phyloP scores from a whole-genome alignment of 2,888 invertebrate species.

The Lacanobia wlatinum region DNA sequence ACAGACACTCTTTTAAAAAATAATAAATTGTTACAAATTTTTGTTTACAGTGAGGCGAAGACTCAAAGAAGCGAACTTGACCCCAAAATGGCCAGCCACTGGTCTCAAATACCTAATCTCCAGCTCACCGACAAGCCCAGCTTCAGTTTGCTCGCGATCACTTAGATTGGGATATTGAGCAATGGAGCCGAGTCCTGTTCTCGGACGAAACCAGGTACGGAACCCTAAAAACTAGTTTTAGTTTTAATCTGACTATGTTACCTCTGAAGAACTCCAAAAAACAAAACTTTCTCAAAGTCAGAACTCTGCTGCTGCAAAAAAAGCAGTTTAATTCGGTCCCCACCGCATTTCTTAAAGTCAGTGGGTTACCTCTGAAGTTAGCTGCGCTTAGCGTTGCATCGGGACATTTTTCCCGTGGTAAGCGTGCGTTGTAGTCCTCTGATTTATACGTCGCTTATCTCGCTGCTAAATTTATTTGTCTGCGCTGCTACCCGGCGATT shows the following conservation, averaged over 20 bases:
- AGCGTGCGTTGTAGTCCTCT: constrained; percentile 74
- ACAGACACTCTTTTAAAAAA: too few species aligned
- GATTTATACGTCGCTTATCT: constrained; percentile 90
- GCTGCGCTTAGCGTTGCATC: constrained; percentile 53
- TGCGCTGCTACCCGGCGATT: constrained; percentile 83
- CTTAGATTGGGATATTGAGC: too few species aligned
- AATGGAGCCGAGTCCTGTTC: too few species aligned
- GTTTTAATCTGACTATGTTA: neutral
- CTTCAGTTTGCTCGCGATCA: too few species aligned
- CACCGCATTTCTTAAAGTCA: constrained; percentile 57
- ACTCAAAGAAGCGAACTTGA: too few species aligned
- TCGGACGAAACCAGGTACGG: too few species aligned
- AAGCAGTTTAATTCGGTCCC: constrained; percentile 20
- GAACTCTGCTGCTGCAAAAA: constrained; percentile 7
- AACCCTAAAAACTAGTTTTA: too few species aligned
- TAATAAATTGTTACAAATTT: too few species aligned
- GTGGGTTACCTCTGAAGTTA: constrained; percentile 57
- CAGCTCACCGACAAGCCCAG: too few species aligned
- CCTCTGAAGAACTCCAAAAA: neutral
- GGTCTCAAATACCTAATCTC: too few species aligned
- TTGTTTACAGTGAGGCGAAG: too few species aligned
- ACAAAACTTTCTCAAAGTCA: constrained; percentile 6
- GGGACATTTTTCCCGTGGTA: constrained; percentile 74
- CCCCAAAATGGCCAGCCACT: too few species aligned
- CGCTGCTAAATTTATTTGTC: constrained; percentile 89